A percentile compares a stretch with the other conserved stretches of the same genome.
Conservation (phyloP, 1,140 invertebrate genomes). For the Aphis craccivora region DNA sequence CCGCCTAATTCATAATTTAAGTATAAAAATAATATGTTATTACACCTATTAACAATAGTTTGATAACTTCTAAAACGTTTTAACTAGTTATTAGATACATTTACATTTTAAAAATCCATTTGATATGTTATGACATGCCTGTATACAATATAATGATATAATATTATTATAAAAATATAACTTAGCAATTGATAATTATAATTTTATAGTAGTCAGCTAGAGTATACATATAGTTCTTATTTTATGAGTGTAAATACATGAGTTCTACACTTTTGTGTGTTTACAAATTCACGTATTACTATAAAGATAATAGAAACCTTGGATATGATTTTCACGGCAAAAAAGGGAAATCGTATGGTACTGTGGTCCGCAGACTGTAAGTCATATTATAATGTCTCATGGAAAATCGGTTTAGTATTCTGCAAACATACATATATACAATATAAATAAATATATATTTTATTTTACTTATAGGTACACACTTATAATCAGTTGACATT, state of each 20-base stretch:
- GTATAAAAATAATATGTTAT: background rate
- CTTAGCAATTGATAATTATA: background rate
- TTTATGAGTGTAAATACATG: background rate
- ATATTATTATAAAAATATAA: background rate
- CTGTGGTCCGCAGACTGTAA: background rate
- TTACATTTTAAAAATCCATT: background rate
- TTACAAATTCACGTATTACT: background rate
- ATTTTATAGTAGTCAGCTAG: background rate
- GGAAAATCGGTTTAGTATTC: background rate
- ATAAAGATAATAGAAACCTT: constrained; percentile 38
- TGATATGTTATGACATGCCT: background rate
- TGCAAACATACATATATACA: background rate
- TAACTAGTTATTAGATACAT: background rate
- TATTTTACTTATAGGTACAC: background rate
- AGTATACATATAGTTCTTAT: background rate
- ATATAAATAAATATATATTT: background rate
- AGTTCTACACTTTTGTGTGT: background rate
- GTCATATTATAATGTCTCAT: background rate
- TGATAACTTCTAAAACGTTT: background rate
- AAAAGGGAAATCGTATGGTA: constrained; percentile 25
- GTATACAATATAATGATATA: background rate
- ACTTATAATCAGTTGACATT: background rate
- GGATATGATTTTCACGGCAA: constrained; percentile 36
- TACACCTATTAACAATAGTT: background rate
- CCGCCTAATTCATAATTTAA: background rate